These are phyloP conservation scores for Astropecten irregularis DNA, from an alignment of 53 echinoderm and acorn worm genomes.

Conservation along the genomic window DNA sequence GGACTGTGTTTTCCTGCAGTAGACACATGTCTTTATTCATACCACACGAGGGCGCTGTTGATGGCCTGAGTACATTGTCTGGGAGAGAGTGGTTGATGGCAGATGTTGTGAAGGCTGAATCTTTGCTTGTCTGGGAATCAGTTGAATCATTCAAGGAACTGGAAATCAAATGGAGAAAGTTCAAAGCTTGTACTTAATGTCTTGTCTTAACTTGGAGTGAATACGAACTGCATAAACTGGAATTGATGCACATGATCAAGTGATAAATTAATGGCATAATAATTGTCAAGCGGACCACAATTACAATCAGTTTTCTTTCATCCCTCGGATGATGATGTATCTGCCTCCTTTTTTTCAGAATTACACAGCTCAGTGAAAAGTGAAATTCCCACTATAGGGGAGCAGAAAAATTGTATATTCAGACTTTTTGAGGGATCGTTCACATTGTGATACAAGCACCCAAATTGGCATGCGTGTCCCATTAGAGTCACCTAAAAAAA, in stretches of 20 bases:
- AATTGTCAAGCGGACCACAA: too few species aligned
- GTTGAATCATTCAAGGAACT: slow-evolving; percentile 19
- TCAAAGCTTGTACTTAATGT: background rate
- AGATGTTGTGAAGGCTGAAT: background rate
- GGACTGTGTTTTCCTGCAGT: slow-evolving; percentile 7
- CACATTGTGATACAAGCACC: too few species aligned
- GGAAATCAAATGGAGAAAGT: background rate
- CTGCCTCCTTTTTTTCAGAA: too few species aligned
- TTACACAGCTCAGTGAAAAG: too few species aligned
- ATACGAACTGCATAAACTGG: background rate
- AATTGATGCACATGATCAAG: background rate
- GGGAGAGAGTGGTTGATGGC: background rate
- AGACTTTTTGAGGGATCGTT: too few species aligned
- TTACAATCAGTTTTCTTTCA: too few species aligned
- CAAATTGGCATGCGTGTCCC: too few species aligned
- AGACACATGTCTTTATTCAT: slow-evolving; percentile 21
- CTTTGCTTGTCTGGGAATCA: background rate
- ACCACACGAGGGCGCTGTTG: slow-evolving; percentile 46
- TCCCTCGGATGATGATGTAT: too few species aligned
- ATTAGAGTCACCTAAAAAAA: too few species aligned
- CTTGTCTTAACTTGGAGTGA: background rate
- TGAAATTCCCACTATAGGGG: too few species aligned
- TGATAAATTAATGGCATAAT: background rate
- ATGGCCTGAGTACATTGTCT: background rate
- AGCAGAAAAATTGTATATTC: too few species aligned